Evolutionary conservation across 2,888 invertebrate species (phyloP), one percentile per base, ranked within the genome.

Genomic region (Amphipoea lucens): DNA sequence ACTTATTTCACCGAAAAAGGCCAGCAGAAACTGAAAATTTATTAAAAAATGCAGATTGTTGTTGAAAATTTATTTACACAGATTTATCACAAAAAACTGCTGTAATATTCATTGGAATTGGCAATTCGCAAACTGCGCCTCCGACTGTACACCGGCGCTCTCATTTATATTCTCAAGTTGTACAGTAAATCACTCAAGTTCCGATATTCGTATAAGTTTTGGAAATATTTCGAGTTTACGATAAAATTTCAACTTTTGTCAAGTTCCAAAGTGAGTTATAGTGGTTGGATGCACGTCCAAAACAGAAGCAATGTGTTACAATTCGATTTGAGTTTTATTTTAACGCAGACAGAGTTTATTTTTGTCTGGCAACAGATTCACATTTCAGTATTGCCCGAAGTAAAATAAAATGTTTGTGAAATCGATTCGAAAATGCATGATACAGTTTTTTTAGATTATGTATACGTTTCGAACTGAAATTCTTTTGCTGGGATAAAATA

Each of bases 191-290:
- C 94, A 94, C 91, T 91, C 91, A 91, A 91, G 89, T 92, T 90
- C 84, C 90, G 91, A 92, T 92, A 91, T 91, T 91, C 89, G 89
- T 89, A 83, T 79, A 89, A 89, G 88, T 89, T 89, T 83, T 85
- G 90, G 90, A 92, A 93, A 94, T 94, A 94, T 94, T 94, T 92
- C 92, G 91, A 91, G 90, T 94, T 92, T 88, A 90, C 93, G 94
- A 92, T 94, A 94, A 94, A 95, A 93, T 94, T 93, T 92, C 90
- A 93, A 94, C 92, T 95, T 94, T 93, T 94, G 93, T 92, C 94
- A 92, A 94, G 91, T 92, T 91, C 74, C 87, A 74, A 88, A 91
- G 89, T 94, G 94, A 94, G 91, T 94, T 94, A 94, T 94, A 90
- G 91, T 89, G 90, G 88, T 87, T 74, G 85, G 83, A 89, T 88